These are phyloP conservation scores for Philypnodon macrostomus DNA, from an alignment of 2,797 vertebrate genomes.

Conservation along the genomic window DNA sequence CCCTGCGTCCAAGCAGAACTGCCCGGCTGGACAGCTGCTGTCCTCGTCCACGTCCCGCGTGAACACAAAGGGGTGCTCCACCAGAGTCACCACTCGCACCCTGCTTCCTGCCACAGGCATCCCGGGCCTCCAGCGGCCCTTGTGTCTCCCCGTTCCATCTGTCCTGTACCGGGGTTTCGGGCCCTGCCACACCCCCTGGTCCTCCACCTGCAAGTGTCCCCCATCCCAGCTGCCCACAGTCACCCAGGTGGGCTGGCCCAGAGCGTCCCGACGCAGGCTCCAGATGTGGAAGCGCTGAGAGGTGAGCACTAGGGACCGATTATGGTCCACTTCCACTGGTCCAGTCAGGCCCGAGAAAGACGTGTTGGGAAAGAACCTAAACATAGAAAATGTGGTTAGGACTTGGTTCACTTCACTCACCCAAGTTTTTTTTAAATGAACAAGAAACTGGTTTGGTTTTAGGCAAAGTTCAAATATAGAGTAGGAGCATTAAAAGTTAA, in stretches of 20 bases:
- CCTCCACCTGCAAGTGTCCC: conserved; percentile 77
- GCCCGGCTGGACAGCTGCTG: conserved; percentile 84
- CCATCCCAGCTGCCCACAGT: conserved; percentile 85
- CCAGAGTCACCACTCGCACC: conserved; percentile 86
- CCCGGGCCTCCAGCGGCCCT: conserved; percentile 58
- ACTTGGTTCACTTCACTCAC: too few relatives aligned
- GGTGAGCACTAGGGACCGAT: conserved; percentile 68
- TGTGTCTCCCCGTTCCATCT: conserved; percentile 34
- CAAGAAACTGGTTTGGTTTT: too few relatives aligned
- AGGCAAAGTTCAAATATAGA: background rate
- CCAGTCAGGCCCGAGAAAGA: conserved; percentile 85
- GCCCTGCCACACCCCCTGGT: conserved; percentile 72
- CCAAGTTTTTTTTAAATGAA: too few relatives aligned
- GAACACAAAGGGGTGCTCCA: conserved; percentile 91
- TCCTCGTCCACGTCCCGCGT: conserved; percentile 86
- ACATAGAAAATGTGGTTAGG: background rate
- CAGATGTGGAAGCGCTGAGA: conserved; percentile 82
- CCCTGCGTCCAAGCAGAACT: conserved; percentile 84
- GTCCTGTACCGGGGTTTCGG: conserved; percentile 38
- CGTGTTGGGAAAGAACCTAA: conserved; percentile 85
- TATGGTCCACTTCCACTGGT: conserved; percentile 61
- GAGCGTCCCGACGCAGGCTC: conserved; percentile 79
- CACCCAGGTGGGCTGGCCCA: conserved; percentile 87
- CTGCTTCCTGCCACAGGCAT: conserved; percentile 52
- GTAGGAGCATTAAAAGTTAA: background rate